These are phyloP conservation scores for Drosophila kuntzei DNA, from an alignment of 2,888 invertebrate genomes.

Conservation along the genomic window DNA sequence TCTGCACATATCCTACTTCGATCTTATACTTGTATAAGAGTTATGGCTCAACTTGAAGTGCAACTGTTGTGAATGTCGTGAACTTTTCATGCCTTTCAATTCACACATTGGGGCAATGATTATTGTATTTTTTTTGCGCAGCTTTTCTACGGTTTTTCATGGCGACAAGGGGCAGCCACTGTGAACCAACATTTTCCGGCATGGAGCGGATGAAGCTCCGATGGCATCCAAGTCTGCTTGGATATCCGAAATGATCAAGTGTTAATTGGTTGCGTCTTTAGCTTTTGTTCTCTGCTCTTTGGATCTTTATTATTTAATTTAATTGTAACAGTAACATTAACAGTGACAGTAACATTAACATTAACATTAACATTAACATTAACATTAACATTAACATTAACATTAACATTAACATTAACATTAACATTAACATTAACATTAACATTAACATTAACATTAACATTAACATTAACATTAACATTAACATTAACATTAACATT, in stretches of 20 bases:
- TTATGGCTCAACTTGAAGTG: not conserved
- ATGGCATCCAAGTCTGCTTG: not conserved
- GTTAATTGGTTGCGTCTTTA: slow-evolving; percentile 50
- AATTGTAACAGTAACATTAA: slow-evolving; percentile 18
- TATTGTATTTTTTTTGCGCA: slow-evolving; percentile 28
- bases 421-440: too few species aligned
- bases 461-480: too few species aligned
- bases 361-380: not conserved
- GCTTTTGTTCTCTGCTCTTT: slow-evolving; percentile 12
- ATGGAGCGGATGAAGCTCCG: slow-evolving; percentile 26
- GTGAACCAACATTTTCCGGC: slow-evolving; percentile 57
- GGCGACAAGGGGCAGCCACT: slow-evolving; percentile 28
- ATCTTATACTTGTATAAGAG: slow-evolving; percentile 9
- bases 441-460: too few species aligned
- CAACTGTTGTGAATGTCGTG: not conserved
- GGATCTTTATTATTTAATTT: slow-evolving; percentile 46
- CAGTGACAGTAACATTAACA: too few species aligned
- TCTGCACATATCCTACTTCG: not conserved
- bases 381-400: not conserved
- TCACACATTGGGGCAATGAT: slow-evolving; percentile 13
- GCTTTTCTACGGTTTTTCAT: slow-evolving; percentile 41
- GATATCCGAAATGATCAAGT: slow-evolving; percentile 36
- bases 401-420: not conserved
- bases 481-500: not conserved
- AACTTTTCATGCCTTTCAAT: slow-evolving; percentile 3